A percentile compares a stretch with the other conserved stretches of the same genome.
Conservation (phyloP, 2,113 vertebrate species). For the Riparia riparia region DNA sequence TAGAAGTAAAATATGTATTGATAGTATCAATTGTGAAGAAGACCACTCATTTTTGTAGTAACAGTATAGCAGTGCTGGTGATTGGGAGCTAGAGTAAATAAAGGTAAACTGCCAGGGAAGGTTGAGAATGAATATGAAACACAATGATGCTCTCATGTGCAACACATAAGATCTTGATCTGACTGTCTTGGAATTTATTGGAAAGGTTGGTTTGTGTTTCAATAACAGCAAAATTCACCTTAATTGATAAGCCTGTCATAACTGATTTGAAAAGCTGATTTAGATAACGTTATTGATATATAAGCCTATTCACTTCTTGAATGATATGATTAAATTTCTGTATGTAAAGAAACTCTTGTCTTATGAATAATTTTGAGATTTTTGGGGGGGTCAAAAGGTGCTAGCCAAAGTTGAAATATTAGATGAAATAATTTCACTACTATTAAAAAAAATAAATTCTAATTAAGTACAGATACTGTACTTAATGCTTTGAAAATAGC, state of each 20-base stretch:
- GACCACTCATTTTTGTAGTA: neutral
- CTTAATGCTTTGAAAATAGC: neutral
- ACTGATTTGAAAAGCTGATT: neutral
- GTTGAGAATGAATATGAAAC: neutral
- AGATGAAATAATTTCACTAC: neutral
- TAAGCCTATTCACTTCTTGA: neutral
- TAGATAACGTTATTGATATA: neutral
- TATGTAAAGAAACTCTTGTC: neutral
- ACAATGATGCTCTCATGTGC: neutral
- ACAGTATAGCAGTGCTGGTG: neutral
- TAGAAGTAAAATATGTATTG: neutral
- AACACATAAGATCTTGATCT: neutral
- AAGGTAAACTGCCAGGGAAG: neutral
- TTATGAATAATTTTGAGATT: neutral
- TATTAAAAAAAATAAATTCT: neutral
- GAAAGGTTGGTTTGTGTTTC: neutral
- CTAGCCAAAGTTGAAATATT: neutral
- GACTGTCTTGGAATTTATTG: neutral
- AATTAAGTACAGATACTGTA: neutral
- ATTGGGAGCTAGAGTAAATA: neutral
- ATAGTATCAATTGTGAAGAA: neutral
- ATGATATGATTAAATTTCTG: neutral
- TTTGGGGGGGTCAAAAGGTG: neutral
- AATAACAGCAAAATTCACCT: neutral
- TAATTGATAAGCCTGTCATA: neutral